Evolutionary conservation across 2,888 invertebrate genomes (phyloP).

Genomic region (Eilema caniola): DNA sequence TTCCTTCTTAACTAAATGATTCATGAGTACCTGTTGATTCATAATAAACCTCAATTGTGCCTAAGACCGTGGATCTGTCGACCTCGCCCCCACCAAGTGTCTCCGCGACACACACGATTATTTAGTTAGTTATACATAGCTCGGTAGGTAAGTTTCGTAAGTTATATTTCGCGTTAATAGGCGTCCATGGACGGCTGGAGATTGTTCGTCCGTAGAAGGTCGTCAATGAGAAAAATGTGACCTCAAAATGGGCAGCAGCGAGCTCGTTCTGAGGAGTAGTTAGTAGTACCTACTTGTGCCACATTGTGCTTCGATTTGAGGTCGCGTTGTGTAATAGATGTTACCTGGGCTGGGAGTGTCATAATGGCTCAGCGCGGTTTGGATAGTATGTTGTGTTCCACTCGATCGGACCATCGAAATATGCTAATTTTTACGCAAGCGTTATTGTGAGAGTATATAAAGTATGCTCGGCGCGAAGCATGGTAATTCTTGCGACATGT

Average conservation of each 20-base stretch:
- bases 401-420: slow-evolving; percentile 49
- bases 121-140: slow-evolving; percentile 62
- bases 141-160: slow-evolving; percentile 63
- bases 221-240: slow-evolving; percentile 73
- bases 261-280: slow-evolving; percentile 53
- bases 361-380: slow-evolving; percentile 39
- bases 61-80: slow-evolving; percentile 65
- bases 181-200: slow-evolving; percentile 59
- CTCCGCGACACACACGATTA: slow-evolving; percentile 62
- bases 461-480: slow-evolving; percentile 44
- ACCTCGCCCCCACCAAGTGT: slow-evolving; percentile 74
- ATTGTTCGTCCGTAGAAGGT: slow-evolving; percentile 62
- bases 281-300: slow-evolving; percentile 53
- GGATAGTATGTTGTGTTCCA: slow-evolving; percentile 36
- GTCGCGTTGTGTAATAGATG: slow-evolving; percentile 55
- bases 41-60: slow-evolving; percentile 62
- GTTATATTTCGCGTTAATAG: slow-evolving; percentile 55
- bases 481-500: slow-evolving; percentile 43
- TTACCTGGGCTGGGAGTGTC: slow-evolving; percentile 53
- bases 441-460: slow-evolving; percentile 41
- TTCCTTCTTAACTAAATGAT: slow-evolving; percentile 70
- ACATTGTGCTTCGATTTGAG: slow-evolving; percentile 58
- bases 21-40: slow-evolving; percentile 61
- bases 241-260: slow-evolving; percentile 66
- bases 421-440: slow-evolving; percentile 57